phyloP scores from a whole-genome alignment of 1,140 invertebrate species.

The Hylyphantes graminicola region DNA sequence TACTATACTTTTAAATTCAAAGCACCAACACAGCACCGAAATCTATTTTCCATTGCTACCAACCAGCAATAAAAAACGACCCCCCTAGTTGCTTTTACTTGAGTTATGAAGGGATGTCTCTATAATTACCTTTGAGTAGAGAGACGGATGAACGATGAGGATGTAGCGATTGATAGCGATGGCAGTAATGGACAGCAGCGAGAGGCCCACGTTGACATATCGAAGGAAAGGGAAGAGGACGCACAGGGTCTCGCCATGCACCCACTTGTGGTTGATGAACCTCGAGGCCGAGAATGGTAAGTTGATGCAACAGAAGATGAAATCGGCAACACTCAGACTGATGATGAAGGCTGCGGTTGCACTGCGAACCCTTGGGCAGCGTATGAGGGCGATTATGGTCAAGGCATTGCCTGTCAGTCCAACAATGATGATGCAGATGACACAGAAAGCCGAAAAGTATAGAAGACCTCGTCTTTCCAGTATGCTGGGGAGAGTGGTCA shows the following conservation, averaged over 20 bases:
- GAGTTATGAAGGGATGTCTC: too few relatives aligned
- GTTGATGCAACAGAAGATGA: slow-evolving; percentile 86
- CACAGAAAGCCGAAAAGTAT: slow-evolving; percentile 56
- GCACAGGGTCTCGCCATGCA: slow-evolving; percentile 81
- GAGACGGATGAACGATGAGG: slow-evolving; percentile 42
- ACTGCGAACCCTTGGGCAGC: slow-evolving; percentile 68
- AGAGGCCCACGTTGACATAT: slow-evolving; percentile 89
- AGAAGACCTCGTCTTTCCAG: slow-evolving; percentile 40
- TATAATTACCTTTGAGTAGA: slow-evolving; percentile 50
- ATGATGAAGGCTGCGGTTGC: slow-evolving; percentile 90
- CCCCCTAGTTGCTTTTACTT: too few relatives aligned
- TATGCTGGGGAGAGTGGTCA: slow-evolving; percentile 47
- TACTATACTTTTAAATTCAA: too few relatives aligned
- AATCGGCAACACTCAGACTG: slow-evolving; percentile 84
- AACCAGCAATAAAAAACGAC: too few relatives aligned
- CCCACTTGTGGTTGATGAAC: slow-evolving; percentile 84
- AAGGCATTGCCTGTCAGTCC: slow-evolving; percentile 62
- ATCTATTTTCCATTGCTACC: too few relatives aligned
- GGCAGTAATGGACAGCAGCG: slow-evolving; percentile 87
- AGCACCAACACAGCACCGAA: too few relatives aligned
- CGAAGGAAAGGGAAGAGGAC: slow-evolving; percentile 88
- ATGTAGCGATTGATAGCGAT: slow-evolving; percentile 87
- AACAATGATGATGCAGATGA: slow-evolving; percentile 60
- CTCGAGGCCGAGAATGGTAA: slow-evolving; percentile 84
- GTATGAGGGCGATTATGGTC: slow-evolving; percentile 60